These are phyloP conservation scores for Hirtodrosophila alboralis DNA, from an alignment of 2,888 invertebrate genomes.

Conservation along the genomic window DNA sequence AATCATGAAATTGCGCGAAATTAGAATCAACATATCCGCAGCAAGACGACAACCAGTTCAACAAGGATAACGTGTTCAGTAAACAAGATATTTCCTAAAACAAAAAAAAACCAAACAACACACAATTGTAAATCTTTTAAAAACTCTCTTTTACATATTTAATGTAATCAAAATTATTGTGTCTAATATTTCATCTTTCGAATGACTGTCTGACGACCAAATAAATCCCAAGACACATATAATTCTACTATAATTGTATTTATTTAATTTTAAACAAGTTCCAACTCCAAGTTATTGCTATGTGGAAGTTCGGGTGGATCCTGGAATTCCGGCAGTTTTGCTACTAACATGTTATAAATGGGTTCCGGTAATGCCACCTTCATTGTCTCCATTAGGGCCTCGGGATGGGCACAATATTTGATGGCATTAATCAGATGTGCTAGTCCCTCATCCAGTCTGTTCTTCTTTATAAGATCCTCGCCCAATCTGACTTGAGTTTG, in stretches of 20 bases:
- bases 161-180: background rate
- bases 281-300: constrained; percentile 1
- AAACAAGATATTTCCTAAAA: background rate
- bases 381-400: constrained; percentile 29
- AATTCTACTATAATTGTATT: too few relatives aligned
- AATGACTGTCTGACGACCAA: too few relatives aligned
- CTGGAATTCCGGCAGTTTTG: constrained; percentile 32
- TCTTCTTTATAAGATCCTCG: constrained; percentile 29
- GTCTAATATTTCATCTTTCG: too few relatives aligned
- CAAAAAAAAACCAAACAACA: background rate
- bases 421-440: constrained; percentile 44
- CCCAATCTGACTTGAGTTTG: constrained; percentile 36
- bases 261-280: constrained; percentile 8
- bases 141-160: too few relatives aligned
- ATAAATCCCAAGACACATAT: too few relatives aligned
- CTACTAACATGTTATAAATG: constrained; percentile 25
- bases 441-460: constrained; percentile 36
- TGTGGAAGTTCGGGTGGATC: background rate
- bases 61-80: constrained; percentile 8
- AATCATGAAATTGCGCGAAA: constrained; percentile 10
- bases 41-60: too few relatives aligned
- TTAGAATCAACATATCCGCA: too few relatives aligned
- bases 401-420: constrained; percentile 43
- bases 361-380: constrained; percentile 27
- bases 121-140: background rate